Evolutionary conservation across 1,140 invertebrate species (phyloP).

Genomic region (Antheraea pernyi): DNA sequence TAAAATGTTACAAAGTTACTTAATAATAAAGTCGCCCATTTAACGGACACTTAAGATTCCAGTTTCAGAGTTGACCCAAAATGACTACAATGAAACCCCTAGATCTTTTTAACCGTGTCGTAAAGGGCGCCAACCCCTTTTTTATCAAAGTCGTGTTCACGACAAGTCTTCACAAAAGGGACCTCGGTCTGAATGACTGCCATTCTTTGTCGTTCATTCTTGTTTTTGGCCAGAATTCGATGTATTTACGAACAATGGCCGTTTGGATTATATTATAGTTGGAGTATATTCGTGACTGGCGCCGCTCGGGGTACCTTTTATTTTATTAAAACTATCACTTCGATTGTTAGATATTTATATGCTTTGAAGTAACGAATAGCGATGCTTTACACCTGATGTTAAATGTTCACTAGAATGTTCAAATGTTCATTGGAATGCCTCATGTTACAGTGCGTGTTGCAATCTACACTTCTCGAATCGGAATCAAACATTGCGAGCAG

Average conservation of each 20-base stretch:
- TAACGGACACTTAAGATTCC: neutral
- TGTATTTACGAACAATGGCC: conserved; percentile 10
- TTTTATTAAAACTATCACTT: neutral
- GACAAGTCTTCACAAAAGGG: conserved; percentile 48
- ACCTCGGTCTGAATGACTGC: conserved; percentile 48
- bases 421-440: no score
- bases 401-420: no score
- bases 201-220: conserved; percentile 53
- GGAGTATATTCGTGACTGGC: neutral
- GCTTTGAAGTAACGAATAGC: no score
- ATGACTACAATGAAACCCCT: conserved; percentile 4
- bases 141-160: conserved; percentile 29
- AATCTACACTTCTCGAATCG: no score
- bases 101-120: conserved; percentile 14
- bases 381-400: no score
- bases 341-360: no score
- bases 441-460: no score
- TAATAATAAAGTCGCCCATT: neutral
- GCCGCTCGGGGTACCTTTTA: neutral
- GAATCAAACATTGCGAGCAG: no score
- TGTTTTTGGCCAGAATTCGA: conserved; percentile 15
- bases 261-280: conserved; percentile 1
- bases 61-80: neutral
- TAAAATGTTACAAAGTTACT: neutral
- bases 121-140: conserved; percentile 33